A percentile compares a stretch with the other conserved stretches of the same genome.
Evolutionary conservation across 2,888 invertebrate genomes (phyloP).

Genomic region (Diaperis boleti): DNA sequence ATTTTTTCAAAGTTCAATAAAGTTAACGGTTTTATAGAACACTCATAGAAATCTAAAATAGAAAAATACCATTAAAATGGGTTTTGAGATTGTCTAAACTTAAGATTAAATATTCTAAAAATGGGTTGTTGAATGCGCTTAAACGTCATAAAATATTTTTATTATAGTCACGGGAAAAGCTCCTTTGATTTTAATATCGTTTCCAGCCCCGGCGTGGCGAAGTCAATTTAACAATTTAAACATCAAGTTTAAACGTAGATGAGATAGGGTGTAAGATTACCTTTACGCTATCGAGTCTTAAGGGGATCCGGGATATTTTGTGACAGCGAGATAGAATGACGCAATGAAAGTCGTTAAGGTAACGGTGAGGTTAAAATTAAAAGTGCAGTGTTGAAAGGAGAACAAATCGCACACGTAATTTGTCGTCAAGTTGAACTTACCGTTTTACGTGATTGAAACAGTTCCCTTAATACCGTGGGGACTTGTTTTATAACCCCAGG

Average conservation of each 20-base stretch:
- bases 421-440: constrained; percentile 32
- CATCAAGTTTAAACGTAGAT: not conserved
- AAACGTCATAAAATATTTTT: no score
- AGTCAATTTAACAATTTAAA: constrained; percentile 15
- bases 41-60: no score
- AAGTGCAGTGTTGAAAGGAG: constrained; percentile 1
- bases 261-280: not conserved
- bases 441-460: constrained; percentile 33
- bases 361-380: constrained; percentile 1
- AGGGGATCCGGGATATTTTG: not conserved
- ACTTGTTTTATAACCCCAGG: constrained; percentile 36
- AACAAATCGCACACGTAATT: constrained; percentile 25
- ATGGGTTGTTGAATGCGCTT: no score
- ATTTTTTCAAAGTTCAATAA: no score
- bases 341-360: not conserved
- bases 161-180: not conserved
- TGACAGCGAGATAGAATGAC: constrained; percentile 1
- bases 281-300: not conserved
- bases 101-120: no score
- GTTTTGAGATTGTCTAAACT: no score
- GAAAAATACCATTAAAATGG: no score
- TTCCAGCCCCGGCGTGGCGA: constrained; percentile 4
- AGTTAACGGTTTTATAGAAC: no score
- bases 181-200: constrained; percentile 12
- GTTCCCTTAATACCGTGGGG: constrained; percentile 32